Evolutionary conservation across 2,888 invertebrate species (phyloP).

Genomic region (Chalcis sispes): DNA sequence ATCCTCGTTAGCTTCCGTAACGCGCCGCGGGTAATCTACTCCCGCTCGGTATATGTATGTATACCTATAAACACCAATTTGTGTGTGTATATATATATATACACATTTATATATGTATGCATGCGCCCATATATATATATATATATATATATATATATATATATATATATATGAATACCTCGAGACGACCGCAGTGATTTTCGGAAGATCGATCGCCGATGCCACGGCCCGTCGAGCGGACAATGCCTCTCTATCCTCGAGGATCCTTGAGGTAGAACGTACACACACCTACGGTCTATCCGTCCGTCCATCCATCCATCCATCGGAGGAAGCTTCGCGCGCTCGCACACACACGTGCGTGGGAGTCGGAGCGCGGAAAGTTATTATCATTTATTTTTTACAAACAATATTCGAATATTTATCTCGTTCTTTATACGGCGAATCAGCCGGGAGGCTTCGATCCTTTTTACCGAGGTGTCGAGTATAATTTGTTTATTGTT

Average conservation of each 20-base stretch:
- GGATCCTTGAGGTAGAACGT: neutral
- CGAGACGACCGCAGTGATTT: constrained; percentile 46
- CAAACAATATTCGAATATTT: constrained; percentile 25
- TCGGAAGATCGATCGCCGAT: constrained; percentile 53
- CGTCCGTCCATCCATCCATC: neutral
- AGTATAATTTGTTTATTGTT: constrained; percentile 50
- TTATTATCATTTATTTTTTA: constrained; percentile 41
- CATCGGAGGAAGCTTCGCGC: neutral
- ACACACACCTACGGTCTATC: neutral
- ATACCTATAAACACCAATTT: no score
- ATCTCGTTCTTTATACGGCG: no score
- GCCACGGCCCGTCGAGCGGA: constrained; percentile 10
- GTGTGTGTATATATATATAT: neutral
- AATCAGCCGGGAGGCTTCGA: constrained; percentile 2
- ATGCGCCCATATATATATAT: no score
- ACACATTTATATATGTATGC: neutral
- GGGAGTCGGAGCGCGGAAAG: constrained; percentile 53
- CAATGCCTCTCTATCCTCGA: constrained; percentile 4
- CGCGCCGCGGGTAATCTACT: constrained; percentile 48
- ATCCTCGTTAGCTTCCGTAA: constrained; percentile 50
- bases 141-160: neutral
- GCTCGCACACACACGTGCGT: neutral
- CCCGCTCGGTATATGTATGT: neutral
- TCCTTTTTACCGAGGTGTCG: neutral
- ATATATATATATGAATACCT: neutral